These are phyloP conservation scores for Platysternon megacephalum DNA, from an alignment of 2,113 vertebrate genomes.

Conservation along the genomic window DNA sequence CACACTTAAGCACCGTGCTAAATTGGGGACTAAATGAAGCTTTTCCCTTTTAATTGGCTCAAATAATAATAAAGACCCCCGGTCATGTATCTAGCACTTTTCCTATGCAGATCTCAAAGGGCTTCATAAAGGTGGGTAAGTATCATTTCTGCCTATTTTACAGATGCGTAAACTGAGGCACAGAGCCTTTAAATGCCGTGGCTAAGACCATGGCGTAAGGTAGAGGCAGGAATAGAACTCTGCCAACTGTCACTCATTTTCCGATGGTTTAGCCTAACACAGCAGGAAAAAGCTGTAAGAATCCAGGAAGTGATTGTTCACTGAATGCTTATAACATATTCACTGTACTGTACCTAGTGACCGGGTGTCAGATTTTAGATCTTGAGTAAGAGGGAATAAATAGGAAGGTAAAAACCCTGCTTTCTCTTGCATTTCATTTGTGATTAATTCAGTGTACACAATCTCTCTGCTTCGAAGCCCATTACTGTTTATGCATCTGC, in stretches of 20 bases:
- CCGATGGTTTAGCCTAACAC: background rate
- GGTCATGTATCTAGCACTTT: background rate
- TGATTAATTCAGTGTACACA: slow-evolving; percentile 66
- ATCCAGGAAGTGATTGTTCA: background rate
- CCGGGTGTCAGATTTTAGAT: slow-evolving; percentile 8
- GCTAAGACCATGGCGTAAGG: background rate
- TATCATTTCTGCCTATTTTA: background rate
- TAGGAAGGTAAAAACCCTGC: slow-evolving; percentile 49
- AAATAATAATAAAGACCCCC: background rate
- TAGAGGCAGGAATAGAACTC: background rate
- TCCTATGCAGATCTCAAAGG: background rate
- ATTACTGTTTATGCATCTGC: slow-evolving; percentile 69
- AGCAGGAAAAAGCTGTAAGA: background rate
- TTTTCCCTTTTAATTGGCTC: background rate
- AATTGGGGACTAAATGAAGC: background rate
- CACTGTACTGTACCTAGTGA: slow-evolving; percentile 27
- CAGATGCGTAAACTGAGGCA: background rate
- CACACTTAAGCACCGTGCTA: background rate
- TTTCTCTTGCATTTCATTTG: slow-evolving; percentile 58
- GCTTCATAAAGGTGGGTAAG: background rate
- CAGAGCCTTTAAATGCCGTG: background rate
- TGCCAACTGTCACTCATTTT: background rate
- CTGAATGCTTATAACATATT: slow-evolving; percentile 24
- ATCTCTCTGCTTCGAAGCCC: slow-evolving; percentile 42
- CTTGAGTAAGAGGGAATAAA: slow-evolving; percentile 27